Evolutionary conservation across 2,797 vertebrate genomes (phyloP).

Genomic region (Poeciliopsis presidionis): DNA sequence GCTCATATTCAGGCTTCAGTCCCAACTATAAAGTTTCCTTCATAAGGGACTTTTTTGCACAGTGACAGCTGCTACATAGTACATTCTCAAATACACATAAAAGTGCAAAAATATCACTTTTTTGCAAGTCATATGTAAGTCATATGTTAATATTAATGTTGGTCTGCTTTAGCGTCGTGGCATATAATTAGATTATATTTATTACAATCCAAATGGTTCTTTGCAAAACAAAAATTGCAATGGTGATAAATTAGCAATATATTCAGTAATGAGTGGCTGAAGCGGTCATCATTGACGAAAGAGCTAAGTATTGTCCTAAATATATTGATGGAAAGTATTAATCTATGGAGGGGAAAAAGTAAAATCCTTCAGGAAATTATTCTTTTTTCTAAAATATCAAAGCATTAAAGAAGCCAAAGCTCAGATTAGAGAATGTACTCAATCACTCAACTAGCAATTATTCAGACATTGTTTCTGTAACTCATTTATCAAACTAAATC

Average conservation of each 20-base stretch:
- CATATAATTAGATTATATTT: neutral
- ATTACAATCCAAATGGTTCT: neutral
- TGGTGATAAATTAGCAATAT: neutral
- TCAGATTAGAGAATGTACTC: neutral
- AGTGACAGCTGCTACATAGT: slow-evolving; percentile 44
- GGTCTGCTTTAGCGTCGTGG: neutral
- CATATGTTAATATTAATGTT: neutral
- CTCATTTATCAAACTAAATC: neutral
- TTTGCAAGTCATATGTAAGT: too few relatives aligned
- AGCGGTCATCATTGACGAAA: neutral
- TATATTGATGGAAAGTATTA: neutral
- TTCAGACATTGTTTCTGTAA: neutral
- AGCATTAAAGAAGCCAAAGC: neutral
- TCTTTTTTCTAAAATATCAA: neutral
- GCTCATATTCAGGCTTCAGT: slow-evolving; percentile 40
- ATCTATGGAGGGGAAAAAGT: neutral
- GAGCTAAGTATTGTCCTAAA: neutral
- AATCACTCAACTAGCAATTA: neutral
- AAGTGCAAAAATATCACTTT: slow-evolving; percentile 4
- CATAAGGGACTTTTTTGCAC: slow-evolving; percentile 40
- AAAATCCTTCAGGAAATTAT: neutral
- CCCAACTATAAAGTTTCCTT: slow-evolving; percentile 42
- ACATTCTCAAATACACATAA: slow-evolving; percentile 16
- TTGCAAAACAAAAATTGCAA: neutral
- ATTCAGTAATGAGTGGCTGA: neutral